These are phyloP conservation scores for Plusia festucae DNA, from an alignment of 2,888 invertebrate genomes.

Conservation along the genomic window DNA sequence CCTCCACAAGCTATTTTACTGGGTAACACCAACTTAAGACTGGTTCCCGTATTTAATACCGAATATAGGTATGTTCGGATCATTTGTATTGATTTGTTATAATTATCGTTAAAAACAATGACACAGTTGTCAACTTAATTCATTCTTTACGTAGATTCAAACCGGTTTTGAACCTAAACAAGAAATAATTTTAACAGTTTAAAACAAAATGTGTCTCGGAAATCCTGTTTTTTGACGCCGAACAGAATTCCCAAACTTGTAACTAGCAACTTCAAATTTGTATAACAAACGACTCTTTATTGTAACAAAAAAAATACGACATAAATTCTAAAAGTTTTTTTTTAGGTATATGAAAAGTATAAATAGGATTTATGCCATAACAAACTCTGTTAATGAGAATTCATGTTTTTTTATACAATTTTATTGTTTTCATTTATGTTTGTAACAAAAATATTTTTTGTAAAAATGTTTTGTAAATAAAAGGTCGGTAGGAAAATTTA, in stretches of 20 bases:
- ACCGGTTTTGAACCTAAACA: no score
- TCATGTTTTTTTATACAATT: conserved; percentile 11
- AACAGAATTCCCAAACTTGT: conserved; percentile 21
- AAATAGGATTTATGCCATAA: conserved; percentile 40
- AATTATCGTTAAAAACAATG: no score
- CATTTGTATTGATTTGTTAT: no score
- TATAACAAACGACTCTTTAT: conserved; percentile 39
- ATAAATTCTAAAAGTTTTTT: conserved; percentile 48
- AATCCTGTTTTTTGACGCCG: not conserved
- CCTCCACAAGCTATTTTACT: no score
- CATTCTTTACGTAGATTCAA: no score
- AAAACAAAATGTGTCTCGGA: not conserved
- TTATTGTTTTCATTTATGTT: not conserved
- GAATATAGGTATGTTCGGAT: no score
- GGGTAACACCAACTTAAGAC: no score
- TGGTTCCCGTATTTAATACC: no score
- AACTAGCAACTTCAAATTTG: conserved; percentile 44
- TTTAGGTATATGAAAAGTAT: conserved; percentile 42
- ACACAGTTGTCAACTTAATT: no score
- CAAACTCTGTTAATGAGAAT: conserved; percentile 20
- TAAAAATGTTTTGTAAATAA: not conserved
- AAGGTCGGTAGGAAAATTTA: not conserved
- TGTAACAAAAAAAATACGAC: conserved; percentile 37
- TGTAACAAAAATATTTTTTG: not conserved
- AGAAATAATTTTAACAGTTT: no score